Conservation (phyloP, 2,113 vertebrate species). For the Otolemur garnettii region DNA sequence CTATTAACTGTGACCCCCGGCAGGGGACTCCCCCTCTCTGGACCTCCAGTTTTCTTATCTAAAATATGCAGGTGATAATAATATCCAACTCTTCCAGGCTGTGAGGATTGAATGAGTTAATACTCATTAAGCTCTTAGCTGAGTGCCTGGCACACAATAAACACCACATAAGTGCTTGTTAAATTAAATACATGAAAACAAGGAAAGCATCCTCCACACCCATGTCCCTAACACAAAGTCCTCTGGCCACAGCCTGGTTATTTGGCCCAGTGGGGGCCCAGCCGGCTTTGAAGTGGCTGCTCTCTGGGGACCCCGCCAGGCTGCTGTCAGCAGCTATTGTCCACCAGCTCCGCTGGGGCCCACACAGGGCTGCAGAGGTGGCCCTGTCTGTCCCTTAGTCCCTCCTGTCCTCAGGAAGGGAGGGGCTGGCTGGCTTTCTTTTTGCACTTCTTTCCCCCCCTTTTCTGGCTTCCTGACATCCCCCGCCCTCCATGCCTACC, state of each 20-base stretch:
- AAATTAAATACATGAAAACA: background rate
- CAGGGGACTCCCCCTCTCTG: background rate
- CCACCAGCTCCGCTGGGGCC: background rate
- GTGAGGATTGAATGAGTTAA: background rate
- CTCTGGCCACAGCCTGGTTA: background rate
- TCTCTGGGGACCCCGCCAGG: background rate
- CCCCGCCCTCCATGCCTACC: background rate
- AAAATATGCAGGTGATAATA: background rate
- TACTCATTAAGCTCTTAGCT: background rate
- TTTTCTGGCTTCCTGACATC: slow-evolving; percentile 28
- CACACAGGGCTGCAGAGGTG: background rate
- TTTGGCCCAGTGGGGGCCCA: background rate
- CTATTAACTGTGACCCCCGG: background rate
- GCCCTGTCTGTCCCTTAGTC: background rate
- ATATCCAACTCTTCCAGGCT: accelerated
- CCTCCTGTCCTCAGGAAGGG: slow-evolving; percentile 66
- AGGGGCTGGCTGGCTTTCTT: background rate
- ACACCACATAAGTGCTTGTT: background rate
- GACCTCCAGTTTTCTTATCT: background rate
- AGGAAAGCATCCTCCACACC: background rate
- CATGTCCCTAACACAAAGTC: slow-evolving; percentile 24
- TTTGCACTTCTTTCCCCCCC: background rate
- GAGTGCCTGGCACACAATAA: background rate
- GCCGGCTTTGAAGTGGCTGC: slow-evolving; percentile 63
- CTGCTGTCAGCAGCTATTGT: slow-evolving; percentile 60